Evolutionary conservation across 1,140 invertebrate genomes (phyloP).

Genomic region (Drosophila bipectinata): DNA sequence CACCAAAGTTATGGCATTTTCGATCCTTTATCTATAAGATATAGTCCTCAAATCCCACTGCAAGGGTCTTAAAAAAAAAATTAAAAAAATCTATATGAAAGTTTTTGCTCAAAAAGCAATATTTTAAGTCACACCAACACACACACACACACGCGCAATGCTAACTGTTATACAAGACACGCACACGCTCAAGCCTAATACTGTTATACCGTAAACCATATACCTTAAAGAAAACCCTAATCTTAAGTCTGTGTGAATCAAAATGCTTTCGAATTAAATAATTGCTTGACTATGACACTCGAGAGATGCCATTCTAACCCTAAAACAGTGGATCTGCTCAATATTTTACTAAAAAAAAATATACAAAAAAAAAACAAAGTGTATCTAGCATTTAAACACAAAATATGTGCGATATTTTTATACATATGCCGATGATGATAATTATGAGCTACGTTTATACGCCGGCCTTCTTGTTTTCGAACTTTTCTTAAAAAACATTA

Average conservation of each 20-base stretch:
- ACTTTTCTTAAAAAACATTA: not conserved
- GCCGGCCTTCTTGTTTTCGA: not conserved
- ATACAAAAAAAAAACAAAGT: conserved; percentile 1
- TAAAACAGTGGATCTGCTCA: conserved; percentile 3
- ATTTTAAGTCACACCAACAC: conserved; percentile 34
- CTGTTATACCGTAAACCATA: conserved; percentile 63
- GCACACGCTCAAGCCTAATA: conserved; percentile 49
- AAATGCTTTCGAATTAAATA: conserved; percentile 31
- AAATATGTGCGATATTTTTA: conserved; percentile 66
- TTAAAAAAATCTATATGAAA: conserved; percentile 7
- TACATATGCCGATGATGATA: conserved; percentile 48
- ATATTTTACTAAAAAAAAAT: conserved; percentile 1
- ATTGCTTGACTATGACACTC: conserved; percentile 27
- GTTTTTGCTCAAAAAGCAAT: conserved; percentile 38
- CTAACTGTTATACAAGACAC: conserved; percentile 69
- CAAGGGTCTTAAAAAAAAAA: not conserved
- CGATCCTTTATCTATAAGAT: no score
- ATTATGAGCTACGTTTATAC: conserved; percentile 21
- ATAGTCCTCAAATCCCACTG: no score
- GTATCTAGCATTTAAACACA: conserved; percentile 34
- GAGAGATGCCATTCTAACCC: conserved; percentile 9
- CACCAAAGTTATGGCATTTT: no score
- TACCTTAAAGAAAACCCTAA: conserved; percentile 14
- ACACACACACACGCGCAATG: conserved; percentile 46
- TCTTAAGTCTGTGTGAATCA: conserved; percentile 7